Evolutionary conservation across 2,113 vertebrate species (phyloP).

Genomic region (Neoarius graeffei): DNA sequence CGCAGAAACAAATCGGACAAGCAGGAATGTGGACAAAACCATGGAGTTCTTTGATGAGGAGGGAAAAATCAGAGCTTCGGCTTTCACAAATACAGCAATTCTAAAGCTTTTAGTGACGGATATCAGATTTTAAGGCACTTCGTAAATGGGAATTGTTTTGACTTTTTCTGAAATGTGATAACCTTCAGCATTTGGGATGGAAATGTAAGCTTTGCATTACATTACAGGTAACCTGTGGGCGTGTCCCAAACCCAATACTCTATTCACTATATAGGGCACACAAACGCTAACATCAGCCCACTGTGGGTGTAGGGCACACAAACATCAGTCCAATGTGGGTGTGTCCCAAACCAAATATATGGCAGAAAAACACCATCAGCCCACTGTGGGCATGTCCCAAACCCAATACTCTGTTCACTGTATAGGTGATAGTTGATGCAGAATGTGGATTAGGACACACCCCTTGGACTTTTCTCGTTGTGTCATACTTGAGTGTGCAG

Average conservation of each 20-base stretch:
- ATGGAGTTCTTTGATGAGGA: constrained; percentile 59
- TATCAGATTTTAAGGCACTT: not conserved
- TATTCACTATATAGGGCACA: not conserved
- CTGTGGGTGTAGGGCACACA: not conserved
- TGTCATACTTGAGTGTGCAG: not conserved
- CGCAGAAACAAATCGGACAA: constrained; percentile 59
- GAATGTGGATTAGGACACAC: constrained; percentile 35
- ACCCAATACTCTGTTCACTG: not conserved
- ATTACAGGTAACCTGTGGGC: not conserved
- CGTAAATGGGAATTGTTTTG: not conserved
- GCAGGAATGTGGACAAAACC: constrained; percentile 51
- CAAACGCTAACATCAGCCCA: not conserved
- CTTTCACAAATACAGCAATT: constrained; percentile 53
- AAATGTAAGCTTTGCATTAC: not conserved
- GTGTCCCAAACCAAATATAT: too few species aligned
- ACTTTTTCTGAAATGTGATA: not conserved
- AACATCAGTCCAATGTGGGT: not conserved
- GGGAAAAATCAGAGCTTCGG: constrained; percentile 47
- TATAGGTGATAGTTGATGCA: constrained; percentile 4
- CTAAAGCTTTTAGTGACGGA: not conserved
- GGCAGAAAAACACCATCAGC: too few species aligned
- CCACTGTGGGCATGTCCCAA: not conserved
- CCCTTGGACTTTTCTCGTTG: not conserved
- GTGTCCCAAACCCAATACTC: not conserved
- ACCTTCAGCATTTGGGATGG: not conserved